Base-by-base conservation (phyloP, 2,113 vertebrate species). In the Cyprinodon brontotheroides region DNA sequence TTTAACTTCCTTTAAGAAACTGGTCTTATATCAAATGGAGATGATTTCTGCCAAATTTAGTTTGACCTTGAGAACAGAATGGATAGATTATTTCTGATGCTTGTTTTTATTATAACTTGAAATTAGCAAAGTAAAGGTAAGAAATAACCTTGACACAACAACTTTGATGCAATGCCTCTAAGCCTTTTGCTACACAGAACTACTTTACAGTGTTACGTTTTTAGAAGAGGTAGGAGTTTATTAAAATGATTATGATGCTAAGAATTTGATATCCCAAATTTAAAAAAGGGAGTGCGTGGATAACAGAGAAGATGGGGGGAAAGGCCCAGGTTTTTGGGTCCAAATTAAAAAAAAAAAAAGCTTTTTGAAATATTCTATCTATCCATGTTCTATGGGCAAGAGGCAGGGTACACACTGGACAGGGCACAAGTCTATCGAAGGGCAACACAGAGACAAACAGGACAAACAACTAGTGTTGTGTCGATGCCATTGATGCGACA, bases 1-100 rank as follows among this genome's bases (percentile, higher is more conserved):
- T 72, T 75, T 63, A 47, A 38, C 66, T 71, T 43, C 66, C 68
- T 73, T 74, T 53, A 62, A 7, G 11, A 65, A 76, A 64, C 83
- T 2, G 4, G 45, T 43, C 39, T 61, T 48, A 63, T 4, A 20
- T 39, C 15, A 9, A 48, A 48, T 9, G 48, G 4, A 43, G 57
- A 79, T 4, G 38, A 70, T 60, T 72, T 38, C 10, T 39, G 39
- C 60, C 9, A 70, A 70, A 72, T 70, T n/a, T 2, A 17, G 50
- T 75, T 14, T 36, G 83, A 80, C 68, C 17, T 36, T 29, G 6
- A 38, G 7, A 59, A 65, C 10, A 43, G 37, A 0, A 60, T 7
- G 71, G 77, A 15, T 13, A 53, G 45, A 68, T 64, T 38, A 68
- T 60, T 7, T 48, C 61, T 61, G 57, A 69, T 59, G 29, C 73